A percentile compares a stretch with the other conserved stretches of the same genome.
Evolutionary conservation across 2,797 vertebrate species (phyloP).

Genomic region (Masticophis lateralis): DNA sequence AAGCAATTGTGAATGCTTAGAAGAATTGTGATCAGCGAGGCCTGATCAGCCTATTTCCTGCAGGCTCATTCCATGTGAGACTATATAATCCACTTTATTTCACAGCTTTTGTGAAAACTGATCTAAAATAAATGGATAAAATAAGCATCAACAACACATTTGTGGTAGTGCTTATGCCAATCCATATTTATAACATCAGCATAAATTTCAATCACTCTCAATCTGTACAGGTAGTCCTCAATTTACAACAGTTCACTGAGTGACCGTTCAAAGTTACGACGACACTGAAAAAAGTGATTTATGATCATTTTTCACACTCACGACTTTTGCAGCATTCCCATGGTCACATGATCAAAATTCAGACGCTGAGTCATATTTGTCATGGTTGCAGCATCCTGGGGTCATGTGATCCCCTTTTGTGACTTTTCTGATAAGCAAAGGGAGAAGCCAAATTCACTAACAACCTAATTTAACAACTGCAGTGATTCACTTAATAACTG

Average conservation of each 20-base stretch:
- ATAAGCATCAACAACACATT: neutral
- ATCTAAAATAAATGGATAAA: constrained; percentile 14
- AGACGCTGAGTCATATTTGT: neutral
- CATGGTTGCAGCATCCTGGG: neutral
- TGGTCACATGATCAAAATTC: neutral
- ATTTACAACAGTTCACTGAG: neutral
- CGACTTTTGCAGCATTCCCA: neutral
- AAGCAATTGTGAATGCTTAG: neutral
- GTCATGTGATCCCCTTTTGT: neutral
- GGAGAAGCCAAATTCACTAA: neutral
- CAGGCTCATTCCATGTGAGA: neutral
- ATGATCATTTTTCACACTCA: neutral
- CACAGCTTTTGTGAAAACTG: neutral
- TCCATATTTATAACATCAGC: neutral
- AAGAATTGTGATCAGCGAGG: neutral
- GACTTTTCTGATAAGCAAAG: neutral
- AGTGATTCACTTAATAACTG: neutral
- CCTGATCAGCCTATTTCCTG: neutral
- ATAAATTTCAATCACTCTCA: neutral
- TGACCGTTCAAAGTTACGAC: too few species aligned
- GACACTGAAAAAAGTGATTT: too few species aligned
- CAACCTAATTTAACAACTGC: neutral
- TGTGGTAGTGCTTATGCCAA: neutral
- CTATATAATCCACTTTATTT: neutral
- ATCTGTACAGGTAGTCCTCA: neutral